Conservation (phyloP, 2,888 invertebrate genomes). For the Cephonodes hylas region DNA sequence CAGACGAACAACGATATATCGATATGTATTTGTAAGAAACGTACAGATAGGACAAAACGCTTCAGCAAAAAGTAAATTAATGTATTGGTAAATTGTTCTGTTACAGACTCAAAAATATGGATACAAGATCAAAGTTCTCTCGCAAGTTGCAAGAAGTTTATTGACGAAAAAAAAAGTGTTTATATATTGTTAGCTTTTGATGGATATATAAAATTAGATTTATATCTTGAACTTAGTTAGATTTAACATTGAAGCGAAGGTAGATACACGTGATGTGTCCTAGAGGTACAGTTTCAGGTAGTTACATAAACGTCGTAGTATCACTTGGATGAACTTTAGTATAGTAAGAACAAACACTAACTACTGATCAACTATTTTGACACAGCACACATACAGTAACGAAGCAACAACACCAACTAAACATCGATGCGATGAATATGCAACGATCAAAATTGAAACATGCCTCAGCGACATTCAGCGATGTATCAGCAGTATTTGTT, state of each 20-base stretch:
- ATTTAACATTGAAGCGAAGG: not conserved
- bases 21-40: conserved; percentile 69
- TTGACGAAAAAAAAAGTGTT: not conserved
- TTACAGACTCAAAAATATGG: not conserved
- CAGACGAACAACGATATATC: conserved; percentile 56
- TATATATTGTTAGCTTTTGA: no score
- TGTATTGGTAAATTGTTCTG: not conserved
- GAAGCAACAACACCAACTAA: conserved; percentile 76
- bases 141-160: not conserved
- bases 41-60: conserved; percentile 41
- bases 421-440: conserved; percentile 47
- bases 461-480: not conserved
- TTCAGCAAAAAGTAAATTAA: not conserved
- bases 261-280: conserved; percentile 27
- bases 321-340: conserved; percentile 41
- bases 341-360: conserved; percentile 49
- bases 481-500: not conserved
- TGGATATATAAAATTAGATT: no score
- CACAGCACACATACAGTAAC: conserved; percentile 38
- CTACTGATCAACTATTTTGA: conserved; percentile 46
- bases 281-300: conserved; percentile 46
- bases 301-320: conserved; percentile 46
- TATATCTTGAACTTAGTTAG: no score
- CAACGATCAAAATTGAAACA: not conserved
- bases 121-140: not conserved